phyloP scores from a whole-genome alignment of 2,113 vertebrate species.

The Coreoperca whiteheadi region DNA sequence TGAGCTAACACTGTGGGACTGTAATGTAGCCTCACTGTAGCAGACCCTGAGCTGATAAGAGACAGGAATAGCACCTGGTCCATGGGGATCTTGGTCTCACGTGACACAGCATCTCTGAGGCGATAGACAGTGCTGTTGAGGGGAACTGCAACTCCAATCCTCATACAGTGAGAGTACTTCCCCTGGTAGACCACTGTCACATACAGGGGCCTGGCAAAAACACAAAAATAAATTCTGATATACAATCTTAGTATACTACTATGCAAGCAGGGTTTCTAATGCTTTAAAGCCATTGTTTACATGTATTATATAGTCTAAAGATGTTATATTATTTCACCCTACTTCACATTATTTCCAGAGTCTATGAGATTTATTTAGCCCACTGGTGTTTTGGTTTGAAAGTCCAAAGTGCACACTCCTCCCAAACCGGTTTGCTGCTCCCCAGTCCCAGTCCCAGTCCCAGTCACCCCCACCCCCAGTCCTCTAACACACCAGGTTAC shows the following conservation, averaged over 20 bases:
- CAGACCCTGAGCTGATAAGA: slow-evolving; percentile 48
- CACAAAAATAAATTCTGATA: neutral
- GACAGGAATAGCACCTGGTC: slow-evolving; percentile 90
- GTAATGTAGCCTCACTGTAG: slow-evolving; percentile 47
- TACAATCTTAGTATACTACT: neutral
- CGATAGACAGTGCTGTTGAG: slow-evolving; percentile 92
- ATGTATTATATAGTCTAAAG: neutral
- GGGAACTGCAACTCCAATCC: slow-evolving; percentile 95
- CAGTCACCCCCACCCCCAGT: neutral
- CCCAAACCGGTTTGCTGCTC: slow-evolving; percentile 1
- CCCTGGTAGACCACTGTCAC: slow-evolving; percentile 97
- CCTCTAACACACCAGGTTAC: slow-evolving; percentile 17
- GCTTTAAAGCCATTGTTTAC: neutral
- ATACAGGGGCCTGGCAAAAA: slow-evolving; percentile 89
- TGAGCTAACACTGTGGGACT: slow-evolving; percentile 20
- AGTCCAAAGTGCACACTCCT: neutral
- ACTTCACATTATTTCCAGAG: neutral
- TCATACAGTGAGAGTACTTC: slow-evolving; percentile 98
- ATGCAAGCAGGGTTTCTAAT: neutral
- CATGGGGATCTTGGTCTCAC: slow-evolving; percentile 95
- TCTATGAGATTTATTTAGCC: neutral
- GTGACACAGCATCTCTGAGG: slow-evolving; percentile 93
- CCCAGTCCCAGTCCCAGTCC: neutral
- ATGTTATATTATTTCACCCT: neutral
- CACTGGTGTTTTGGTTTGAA: slow-evolving; percentile 21